phyloP scores from a whole-genome alignment of 1,140 invertebrate genomes.

The Kradibia gibbosae region DNA sequence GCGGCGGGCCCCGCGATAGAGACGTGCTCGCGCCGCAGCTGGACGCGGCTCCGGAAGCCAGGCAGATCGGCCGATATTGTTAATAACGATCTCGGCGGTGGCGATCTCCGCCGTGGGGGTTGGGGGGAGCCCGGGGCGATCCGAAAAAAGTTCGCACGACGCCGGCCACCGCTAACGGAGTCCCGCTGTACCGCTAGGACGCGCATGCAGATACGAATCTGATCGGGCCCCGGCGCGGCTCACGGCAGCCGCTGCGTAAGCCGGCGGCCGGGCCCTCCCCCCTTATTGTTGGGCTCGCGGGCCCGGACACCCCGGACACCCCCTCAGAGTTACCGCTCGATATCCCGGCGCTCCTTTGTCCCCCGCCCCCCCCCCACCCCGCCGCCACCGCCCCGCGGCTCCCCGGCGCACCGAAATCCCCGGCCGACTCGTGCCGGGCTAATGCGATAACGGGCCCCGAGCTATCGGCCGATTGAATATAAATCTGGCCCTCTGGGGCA shows the following conservation, averaged over 20 bases:
- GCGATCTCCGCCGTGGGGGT: constrained; percentile 30
- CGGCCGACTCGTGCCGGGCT: background rate
- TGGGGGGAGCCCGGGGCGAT: background rate
- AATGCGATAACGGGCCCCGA: background rate
- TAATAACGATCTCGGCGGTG: constrained; percentile 58
- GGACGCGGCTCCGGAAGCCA: constrained; percentile 58
- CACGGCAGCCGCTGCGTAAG: background rate
- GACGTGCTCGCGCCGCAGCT: constrained; percentile 1
- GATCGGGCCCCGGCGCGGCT: background rate
- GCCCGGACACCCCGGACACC: background rate
- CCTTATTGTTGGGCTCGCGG: background rate
- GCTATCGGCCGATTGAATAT: background rate
- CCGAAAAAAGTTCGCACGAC: background rate
- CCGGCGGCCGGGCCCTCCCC: too few relatives aligned
- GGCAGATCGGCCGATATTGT: constrained; percentile 59
- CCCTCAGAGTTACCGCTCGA: constrained; percentile 43
- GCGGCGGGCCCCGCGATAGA: background rate
- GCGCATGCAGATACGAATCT: constrained; percentile 49
- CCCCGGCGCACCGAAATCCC: background rate
- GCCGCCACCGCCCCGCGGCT: too few relatives aligned
- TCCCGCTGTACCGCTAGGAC: constrained; percentile 58
- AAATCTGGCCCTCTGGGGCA: background rate
- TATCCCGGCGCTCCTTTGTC: background rate
- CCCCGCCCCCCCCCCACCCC: too few relatives aligned
- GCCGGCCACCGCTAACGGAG: constrained; percentile 57